Percentiles rank a stretch among this genome's conserved stretches.
Evolutionary conservation across 1,140 invertebrate genomes (phyloP).

Genomic region (Pantala flavescens): DNA sequence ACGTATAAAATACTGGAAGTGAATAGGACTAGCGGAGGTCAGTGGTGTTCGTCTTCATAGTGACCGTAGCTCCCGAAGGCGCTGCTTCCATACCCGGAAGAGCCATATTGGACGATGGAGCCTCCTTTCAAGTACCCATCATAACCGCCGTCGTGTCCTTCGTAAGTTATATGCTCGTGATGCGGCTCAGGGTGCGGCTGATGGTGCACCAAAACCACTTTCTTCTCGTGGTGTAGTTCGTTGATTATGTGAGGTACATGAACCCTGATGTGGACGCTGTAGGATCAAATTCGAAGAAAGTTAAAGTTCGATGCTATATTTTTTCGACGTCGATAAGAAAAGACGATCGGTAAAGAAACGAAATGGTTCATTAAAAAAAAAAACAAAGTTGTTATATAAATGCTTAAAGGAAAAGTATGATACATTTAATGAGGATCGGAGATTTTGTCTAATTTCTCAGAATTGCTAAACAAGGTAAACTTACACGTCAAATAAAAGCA

Average conservation of each 20-base stretch:
- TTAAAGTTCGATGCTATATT: not conserved
- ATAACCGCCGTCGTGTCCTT: slow-evolving; percentile 17
- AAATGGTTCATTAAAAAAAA: too few species aligned
- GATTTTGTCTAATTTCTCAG: too few species aligned
- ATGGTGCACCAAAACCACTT: slow-evolving; percentile 21
- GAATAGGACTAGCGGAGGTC: not conserved
- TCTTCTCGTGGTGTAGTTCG: slow-evolving; percentile 31
- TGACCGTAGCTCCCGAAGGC: slow-evolving; percentile 15
- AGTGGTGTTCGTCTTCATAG: not conserved
- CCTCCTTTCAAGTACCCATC: slow-evolving; percentile 1
- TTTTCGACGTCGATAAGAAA: too few species aligned
- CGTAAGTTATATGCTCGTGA: slow-evolving; percentile 17
- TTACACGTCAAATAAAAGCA: too few species aligned
- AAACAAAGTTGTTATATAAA: too few species aligned
- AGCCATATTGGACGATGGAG: not conserved
- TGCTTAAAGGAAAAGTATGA: too few species aligned
- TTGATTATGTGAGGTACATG: slow-evolving; percentile 32
- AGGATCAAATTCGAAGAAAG: slow-evolving; percentile 4
- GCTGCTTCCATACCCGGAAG: not conserved
- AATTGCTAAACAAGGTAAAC: too few species aligned
- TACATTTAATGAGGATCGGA: too few species aligned
- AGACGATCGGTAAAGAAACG: too few species aligned
- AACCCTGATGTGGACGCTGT: slow-evolving; percentile 38
- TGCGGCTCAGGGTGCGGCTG: slow-evolving; percentile 24
- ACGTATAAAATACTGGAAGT: too few species aligned